A percentile compares a stretch with the other conserved stretches of the same genome.
Conservation (phyloP, 2,113 vertebrate genomes). For the Protobothrops flavoviridis region DNA sequence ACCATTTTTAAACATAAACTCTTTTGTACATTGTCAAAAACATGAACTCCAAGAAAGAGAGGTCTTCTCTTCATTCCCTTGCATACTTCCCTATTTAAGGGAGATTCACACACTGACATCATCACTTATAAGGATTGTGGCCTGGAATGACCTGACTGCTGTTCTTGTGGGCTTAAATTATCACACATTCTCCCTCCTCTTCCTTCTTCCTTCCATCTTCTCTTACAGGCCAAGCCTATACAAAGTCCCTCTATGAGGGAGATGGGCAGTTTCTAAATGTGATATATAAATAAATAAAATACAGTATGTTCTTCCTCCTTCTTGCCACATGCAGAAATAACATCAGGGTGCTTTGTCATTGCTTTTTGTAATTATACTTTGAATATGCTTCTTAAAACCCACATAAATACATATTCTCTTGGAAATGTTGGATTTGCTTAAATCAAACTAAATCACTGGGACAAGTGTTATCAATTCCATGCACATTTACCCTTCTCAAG, state of each 20-base stretch:
- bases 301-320: not conserved
- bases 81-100: not conserved
- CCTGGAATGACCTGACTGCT: not conserved
- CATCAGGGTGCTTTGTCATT: not conserved
- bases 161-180: not conserved
- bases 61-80: not conserved
- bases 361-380: not conserved
- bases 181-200: not conserved
- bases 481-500: not conserved
- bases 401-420: not conserved
- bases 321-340: not conserved
- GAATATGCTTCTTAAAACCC: not conserved
- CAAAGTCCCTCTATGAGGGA: not conserved
- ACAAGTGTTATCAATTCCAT: not conserved
- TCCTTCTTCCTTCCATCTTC: not conserved
- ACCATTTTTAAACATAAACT: not conserved
- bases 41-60: not conserved
- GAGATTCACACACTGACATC: not conserved
- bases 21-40: not conserved
- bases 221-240: not conserved
- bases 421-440: not conserved
- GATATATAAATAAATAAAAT: not conserved
- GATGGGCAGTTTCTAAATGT: not conserved
- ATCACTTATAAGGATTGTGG: not conserved
- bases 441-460: not conserved